Percentiles rank a stretch among this genome's conserved stretches.
These are phyloP conservation scores for Hermaeophaga mercurialis DNA, from an alignment of 2,888 invertebrate genomes.

Conservation along the genomic window DNA sequence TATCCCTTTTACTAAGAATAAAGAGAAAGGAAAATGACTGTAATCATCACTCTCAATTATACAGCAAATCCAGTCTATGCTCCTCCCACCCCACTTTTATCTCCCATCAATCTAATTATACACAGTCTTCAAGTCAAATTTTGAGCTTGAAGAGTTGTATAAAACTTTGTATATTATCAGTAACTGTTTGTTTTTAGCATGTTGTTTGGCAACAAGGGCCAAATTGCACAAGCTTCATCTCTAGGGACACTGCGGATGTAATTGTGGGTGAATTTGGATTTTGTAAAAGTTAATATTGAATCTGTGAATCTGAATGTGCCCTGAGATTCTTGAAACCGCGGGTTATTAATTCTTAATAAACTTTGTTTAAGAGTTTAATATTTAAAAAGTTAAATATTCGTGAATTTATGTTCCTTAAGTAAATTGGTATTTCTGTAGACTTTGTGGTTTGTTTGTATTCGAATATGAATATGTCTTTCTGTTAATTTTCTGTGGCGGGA, in stretches of 20 bases:
- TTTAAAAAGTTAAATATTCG: slow-evolving; percentile 2
- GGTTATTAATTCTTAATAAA: slow-evolving; percentile 3
- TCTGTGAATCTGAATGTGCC: background rate
- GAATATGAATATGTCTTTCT: background rate
- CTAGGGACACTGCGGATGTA: background rate
- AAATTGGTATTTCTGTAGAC: background rate
- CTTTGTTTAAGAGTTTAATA: slow-evolving; percentile 2
- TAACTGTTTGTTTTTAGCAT: slow-evolving; percentile 9
- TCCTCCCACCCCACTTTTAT: background rate
- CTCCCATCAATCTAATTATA: slow-evolving; percentile 3
- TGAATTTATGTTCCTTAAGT: background rate
- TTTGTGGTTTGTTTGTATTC: background rate
- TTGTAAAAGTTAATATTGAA: slow-evolving; percentile 5
- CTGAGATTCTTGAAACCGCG: background rate
- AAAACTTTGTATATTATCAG: slow-evolving; percentile 9
- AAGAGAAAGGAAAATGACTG: slow-evolving; percentile 1
- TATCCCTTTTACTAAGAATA: slow-evolving; percentile 2
- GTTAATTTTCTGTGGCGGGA: background rate
- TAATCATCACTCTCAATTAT: slow-evolving; percentile 12
- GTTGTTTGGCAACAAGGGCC: background rate
- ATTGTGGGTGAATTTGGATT: slow-evolving; percentile 2
- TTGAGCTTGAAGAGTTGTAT: slow-evolving; percentile 6
- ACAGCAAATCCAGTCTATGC: background rate
- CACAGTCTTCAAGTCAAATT: slow-evolving; percentile 1
- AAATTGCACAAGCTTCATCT: slow-evolving; percentile 1